Percentiles rank a stretch among this genome's conserved stretches.
These are phyloP conservation scores for Ptyas mucosa DNA, from an alignment of 2,113 vertebrate genomes.

Conservation along the genomic window DNA sequence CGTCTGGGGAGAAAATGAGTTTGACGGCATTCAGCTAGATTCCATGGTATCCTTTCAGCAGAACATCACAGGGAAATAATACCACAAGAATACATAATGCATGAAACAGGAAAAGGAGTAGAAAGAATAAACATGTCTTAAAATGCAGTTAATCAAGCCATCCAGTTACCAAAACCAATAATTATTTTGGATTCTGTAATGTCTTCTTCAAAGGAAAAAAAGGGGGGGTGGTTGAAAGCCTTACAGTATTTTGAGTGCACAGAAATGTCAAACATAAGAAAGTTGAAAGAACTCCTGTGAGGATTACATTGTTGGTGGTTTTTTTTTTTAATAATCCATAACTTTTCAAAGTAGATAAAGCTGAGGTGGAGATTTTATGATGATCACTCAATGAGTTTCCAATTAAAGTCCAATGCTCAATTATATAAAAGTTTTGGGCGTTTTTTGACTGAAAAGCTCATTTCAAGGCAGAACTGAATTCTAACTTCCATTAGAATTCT, in stretches of 20 bases:
- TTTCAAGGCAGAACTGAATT: neutral
- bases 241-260: neutral
- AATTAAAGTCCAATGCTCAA: neutral
- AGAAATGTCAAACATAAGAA: neutral
- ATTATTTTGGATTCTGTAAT: constrained; percentile 8
- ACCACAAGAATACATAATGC: constrained; percentile 25
- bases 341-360: neutral
- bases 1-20: constrained; percentile 39
- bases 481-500: neutral
- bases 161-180: neutral
- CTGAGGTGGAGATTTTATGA: neutral
- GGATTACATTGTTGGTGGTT: neutral
- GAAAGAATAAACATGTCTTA: constrained; percentile 42
- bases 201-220: neutral
- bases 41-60: constrained; percentile 39
- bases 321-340: neutral
- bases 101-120: constrained; percentile 34
- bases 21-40: constrained; percentile 13
- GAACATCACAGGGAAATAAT: constrained; percentile 40
- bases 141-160: constrained; percentile 49
- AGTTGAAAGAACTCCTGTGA: neutral
- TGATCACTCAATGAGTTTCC: neutral
- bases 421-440: neutral
- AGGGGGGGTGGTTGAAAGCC: neutral
- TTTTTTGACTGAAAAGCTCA: neutral